Evolutionary conservation across 2,888 invertebrate genomes (phyloP), one percentile per base, ranked within the genome.

Genomic region (Arctia plantaginis): DNA sequence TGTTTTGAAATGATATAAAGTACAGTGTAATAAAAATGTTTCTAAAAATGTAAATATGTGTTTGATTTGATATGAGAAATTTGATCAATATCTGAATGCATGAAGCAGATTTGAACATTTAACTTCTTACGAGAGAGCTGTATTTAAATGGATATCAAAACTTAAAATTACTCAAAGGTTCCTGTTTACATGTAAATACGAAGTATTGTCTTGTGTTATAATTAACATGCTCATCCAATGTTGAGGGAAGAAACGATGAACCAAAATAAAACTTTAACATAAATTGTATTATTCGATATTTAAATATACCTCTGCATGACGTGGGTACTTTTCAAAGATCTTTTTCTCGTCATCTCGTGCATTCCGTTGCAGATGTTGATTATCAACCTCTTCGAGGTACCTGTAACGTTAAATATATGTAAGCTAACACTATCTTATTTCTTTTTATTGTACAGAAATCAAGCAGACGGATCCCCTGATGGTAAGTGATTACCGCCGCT

Each of bases 241-340:
- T 8, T n/a, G 3, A 23, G 10, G 0, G 12, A n/a, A n/a, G n/a
- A n/a, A 55, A 23, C n/a, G 3, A 55, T 51, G 23, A 55, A 3
- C 1, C 12, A 12, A 8, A n/a, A 55, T 23, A 47, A n/a, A 10
- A 7, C 23, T n/a, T n/a, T 12, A n/a, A n/a, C 0, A 12, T 55
- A n/a, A n/a, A n/a, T n/a, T n/a, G n/a, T n/a, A n/a, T n/a, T 27
- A 18, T 4, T 15, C 7, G 4, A 23, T 0, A 15, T 30, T 30
- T 62, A 10, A 3, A 35, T 35, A 20, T 30, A 83, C 83, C 77
- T 82, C 77, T 23, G 67, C 77, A 69, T 82, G 78, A 30, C 84
- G 79, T 27, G 35, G 73, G 30, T 79, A 84, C 30, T 69, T 77
- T 27, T 80, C 72, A 67, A 82, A 84, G 23, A 84, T 66, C 76